Evolutionary conservation across 2,113 vertebrate species (phyloP).

Genomic region (Ctenomys sociabilis): DNA sequence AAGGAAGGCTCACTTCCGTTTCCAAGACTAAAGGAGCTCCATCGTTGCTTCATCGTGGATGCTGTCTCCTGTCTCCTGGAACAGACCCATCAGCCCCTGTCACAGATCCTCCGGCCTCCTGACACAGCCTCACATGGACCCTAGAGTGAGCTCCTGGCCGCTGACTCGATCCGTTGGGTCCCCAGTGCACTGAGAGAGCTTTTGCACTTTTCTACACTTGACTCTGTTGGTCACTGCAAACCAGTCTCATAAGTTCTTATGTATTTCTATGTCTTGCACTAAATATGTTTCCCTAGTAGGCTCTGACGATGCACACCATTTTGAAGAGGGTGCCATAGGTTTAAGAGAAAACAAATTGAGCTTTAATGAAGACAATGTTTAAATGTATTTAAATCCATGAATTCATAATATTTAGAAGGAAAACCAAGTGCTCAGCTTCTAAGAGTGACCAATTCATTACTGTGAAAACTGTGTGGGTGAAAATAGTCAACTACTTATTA

Average conservation of each 20-base stretch:
- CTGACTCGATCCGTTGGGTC: not conserved
- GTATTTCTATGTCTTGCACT: not conserved
- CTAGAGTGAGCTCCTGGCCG: not conserved
- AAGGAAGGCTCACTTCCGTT: not conserved
- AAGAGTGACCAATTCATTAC: constrained; percentile 18
- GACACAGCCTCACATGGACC: not conserved
- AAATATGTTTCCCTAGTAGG: not conserved
- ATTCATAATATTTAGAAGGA: constrained; percentile 9
- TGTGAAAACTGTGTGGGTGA: constrained; percentile 33
- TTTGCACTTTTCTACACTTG: not conserved
- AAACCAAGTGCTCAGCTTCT: not conserved
- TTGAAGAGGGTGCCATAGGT: not conserved
- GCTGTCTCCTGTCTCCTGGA: not conserved
- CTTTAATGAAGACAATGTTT: constrained; percentile 27
- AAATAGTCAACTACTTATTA: not conserved
- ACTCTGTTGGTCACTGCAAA: not conserved
- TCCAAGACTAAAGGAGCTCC: not conserved
- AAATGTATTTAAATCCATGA: constrained; percentile 17
- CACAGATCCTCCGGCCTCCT: not conserved
- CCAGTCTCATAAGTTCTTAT: not conserved
- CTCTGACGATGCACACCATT: not conserved
- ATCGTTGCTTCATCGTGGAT: not conserved
- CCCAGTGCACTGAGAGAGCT: not conserved
- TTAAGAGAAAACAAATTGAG: constrained; percentile 14
- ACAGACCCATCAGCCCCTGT: not conserved